Evolutionary conservation across 2,797 vertebrate genomes (phyloP).

Genomic region (Melanotaenia maccullochi): DNA sequence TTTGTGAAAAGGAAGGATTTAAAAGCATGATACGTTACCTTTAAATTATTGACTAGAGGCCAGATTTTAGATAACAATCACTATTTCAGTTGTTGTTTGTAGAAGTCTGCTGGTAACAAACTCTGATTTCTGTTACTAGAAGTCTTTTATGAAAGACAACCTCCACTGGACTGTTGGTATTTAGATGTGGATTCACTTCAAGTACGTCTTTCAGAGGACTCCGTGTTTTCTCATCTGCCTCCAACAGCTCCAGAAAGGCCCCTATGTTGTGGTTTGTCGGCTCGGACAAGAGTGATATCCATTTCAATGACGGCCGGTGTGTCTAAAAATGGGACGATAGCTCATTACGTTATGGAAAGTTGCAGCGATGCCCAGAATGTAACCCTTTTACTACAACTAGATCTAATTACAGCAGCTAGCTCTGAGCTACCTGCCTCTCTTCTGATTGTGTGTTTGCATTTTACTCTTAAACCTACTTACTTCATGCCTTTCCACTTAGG

Average conservation of each 20-base stretch:
- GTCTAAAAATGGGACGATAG: slow-evolving; percentile 67
- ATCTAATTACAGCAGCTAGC: slow-evolving; percentile 55
- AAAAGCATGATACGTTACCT: too few relatives aligned
- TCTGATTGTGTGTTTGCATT: not conserved
- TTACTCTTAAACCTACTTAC: not conserved
- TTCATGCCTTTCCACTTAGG: not conserved
- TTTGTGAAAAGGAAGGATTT: too few relatives aligned
- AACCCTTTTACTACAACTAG: slow-evolving; percentile 63
- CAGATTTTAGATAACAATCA: too few relatives aligned
- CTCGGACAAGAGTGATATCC: slow-evolving; percentile 40
- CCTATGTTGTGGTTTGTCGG: slow-evolving; percentile 59
- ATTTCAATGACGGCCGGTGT: slow-evolving; percentile 48
- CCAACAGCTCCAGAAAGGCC: slow-evolving; percentile 30
- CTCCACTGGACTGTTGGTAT: not conserved
- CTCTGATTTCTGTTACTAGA: too few relatives aligned
- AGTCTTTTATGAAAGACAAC: not conserved
- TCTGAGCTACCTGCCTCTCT: not conserved
- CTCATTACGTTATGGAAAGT: slow-evolving; percentile 73
- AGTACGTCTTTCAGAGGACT: slow-evolving; percentile 10
- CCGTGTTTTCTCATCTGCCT: slow-evolving; percentile 31
- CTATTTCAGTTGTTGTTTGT: too few relatives aligned
- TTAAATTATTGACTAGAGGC: too few relatives aligned
- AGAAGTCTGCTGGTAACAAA: too few relatives aligned
- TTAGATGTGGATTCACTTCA: not conserved
- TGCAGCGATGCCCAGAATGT: slow-evolving; percentile 65